Evolutionary conservation across 2,113 vertebrate genomes (phyloP), one percentile per base, ranked within the genome.

Genomic region (Platycercus adscitus): DNA sequence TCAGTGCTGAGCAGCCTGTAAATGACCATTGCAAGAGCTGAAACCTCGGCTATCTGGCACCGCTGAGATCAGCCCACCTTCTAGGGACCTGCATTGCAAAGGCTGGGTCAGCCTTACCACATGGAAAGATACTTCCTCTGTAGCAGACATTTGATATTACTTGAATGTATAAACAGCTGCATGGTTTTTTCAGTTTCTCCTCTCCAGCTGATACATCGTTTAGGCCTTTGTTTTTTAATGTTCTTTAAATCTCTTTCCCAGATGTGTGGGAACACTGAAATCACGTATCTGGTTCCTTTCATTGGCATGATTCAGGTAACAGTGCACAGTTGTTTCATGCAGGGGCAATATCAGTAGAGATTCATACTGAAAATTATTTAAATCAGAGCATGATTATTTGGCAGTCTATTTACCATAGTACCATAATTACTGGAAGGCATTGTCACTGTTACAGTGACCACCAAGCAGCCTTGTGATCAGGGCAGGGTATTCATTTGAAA

Each of bases 231-330:
- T 0, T 1, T 69, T 69, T 65, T 82, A 70, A 66, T 14, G 7
- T 9, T 56, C 26, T 80, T 92, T 23, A 85, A 93, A 95, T 95
- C 26, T 80, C 49, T 91, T 93, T 82, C 63, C 66, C 87, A 94
- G 87, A 89, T 93, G 81, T 73, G 17, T 94, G 41, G 24, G 25
- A 23, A 58, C 53, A 24, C 31, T 73, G 65, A 49, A 52, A 21
- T 87, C 16, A 4, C 39, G 41, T 75, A 60, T 17, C 55, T 85
- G 37, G 12, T 91, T 92, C 44, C n/a, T 88, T 82, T 91, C 25
- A 13, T 88, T 82, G 44, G 3, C 85, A 35, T 14, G 41, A 43
- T 85, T 33, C 29, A 29, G 25, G n/a, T 93, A 82, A 65, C 9
- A 72, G 44, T 35, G 47, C 3, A 1, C 31, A 23, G 17, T 68